Conservation (phyloP, 2,113 vertebrate genomes). For the Oreochromis tanganicae region DNA sequence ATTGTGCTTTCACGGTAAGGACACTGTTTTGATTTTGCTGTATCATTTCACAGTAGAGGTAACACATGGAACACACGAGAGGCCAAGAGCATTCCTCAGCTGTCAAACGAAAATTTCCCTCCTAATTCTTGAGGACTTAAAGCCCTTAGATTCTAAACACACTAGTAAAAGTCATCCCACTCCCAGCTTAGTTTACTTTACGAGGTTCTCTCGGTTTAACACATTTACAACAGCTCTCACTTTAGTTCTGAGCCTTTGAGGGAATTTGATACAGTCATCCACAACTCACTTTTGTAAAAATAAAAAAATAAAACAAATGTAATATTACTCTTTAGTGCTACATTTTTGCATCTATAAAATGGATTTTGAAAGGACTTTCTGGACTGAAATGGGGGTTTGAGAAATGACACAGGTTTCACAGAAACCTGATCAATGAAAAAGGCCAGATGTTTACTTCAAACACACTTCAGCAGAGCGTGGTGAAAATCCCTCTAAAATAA, state of each 20-base stretch:
- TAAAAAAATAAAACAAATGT: not conserved
- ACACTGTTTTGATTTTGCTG: not conserved
- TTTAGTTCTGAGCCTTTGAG: slow-evolving; percentile 9
- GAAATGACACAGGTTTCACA: not conserved
- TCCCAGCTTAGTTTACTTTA: slow-evolving; percentile 18
- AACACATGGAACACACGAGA: not conserved
- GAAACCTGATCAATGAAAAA: not conserved
- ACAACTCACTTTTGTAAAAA: slow-evolving; percentile 29
- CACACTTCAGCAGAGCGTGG: not conserved
- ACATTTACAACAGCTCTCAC: not conserved
- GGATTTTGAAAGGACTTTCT: not conserved
- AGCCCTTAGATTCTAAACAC: not conserved
- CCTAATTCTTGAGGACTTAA: slow-evolving; percentile 31
- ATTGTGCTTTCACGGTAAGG: not conserved
- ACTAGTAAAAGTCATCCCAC: not conserved
- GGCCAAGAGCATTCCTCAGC: not conserved
- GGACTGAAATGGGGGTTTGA: not conserved
- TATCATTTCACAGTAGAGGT: slow-evolving; percentile 11
- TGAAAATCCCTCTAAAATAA: not conserved
- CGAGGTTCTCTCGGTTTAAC: not conserved
- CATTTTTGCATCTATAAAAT: not conserved
- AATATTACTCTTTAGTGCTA: not conserved
- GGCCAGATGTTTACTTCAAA: slow-evolving; percentile 44
- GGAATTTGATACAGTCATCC: not conserved
- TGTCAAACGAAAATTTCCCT: slow-evolving; percentile 25